Evolutionary conservation across 1,140 invertebrate genomes (phyloP).

Genomic region (Nasonia longicornis): DNA sequence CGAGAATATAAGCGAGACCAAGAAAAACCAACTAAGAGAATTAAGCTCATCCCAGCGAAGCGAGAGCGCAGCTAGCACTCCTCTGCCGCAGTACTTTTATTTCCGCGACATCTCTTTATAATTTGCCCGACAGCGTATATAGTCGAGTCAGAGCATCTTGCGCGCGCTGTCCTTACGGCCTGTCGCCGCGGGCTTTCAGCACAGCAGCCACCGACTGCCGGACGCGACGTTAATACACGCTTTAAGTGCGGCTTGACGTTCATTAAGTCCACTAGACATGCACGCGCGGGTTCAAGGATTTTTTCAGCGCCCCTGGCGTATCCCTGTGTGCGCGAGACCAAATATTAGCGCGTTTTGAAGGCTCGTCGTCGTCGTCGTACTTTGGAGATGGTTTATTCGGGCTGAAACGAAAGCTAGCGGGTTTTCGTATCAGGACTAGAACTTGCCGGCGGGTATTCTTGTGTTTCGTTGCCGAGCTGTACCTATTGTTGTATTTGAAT

Average conservation of each 20-base stretch:
- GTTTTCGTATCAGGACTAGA: too few relatives aligned
- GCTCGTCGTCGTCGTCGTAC: too few relatives aligned
- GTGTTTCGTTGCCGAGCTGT: too few relatives aligned
- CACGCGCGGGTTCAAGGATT: neutral
- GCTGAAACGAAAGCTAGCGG: too few relatives aligned
- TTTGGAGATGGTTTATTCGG: too few relatives aligned
- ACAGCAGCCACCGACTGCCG: neutral
- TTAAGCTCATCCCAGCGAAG: neutral
- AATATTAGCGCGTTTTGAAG: neutral
- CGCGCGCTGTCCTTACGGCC: neutral
- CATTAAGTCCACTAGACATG: conserved; percentile 16
- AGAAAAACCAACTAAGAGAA: neutral
- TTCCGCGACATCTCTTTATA: conserved; percentile 15
- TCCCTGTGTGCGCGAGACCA: neutral
- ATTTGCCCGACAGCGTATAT: neutral
- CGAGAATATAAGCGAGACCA: neutral
- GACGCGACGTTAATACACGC: conserved; percentile 23
- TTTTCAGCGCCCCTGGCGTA: neutral
- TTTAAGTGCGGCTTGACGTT: conserved; percentile 13
- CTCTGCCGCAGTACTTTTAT: neutral
- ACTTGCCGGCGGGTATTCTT: too few relatives aligned
- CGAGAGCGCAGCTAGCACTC: neutral
- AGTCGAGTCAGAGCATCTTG: neutral
- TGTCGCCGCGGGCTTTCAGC: neutral
- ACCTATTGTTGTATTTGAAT: too few relatives aligned